phyloP scores from a whole-genome alignment of 2,888 invertebrate species.

The Silvanus unidentatus region DNA sequence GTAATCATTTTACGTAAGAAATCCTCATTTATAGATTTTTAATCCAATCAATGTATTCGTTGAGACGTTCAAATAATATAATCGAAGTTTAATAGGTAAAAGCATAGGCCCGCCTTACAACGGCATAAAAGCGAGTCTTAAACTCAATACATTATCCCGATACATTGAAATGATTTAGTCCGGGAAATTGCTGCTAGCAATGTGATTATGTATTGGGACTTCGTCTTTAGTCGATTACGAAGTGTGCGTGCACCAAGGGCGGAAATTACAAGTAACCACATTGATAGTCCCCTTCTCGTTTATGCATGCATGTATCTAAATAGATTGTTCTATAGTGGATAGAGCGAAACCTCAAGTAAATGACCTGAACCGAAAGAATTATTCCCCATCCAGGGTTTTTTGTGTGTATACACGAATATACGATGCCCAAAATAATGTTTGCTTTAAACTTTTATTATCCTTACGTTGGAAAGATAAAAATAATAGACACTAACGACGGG shows the following conservation, averaged over 20 bases:
- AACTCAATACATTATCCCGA: constrained; percentile 17
- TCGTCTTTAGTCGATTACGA: constrained; percentile 26
- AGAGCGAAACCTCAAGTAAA: too few species aligned
- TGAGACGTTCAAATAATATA: too few species aligned
- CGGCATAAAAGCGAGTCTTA: background rate
- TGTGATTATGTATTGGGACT: constrained; percentile 33
- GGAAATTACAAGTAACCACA: constrained; percentile 28
- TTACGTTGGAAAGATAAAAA: too few species aligned
- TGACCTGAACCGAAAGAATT: too few species aligned
- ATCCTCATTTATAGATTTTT: background rate
- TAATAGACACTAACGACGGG: too few species aligned
- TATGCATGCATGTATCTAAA: constrained; percentile 11
- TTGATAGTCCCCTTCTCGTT: constrained; percentile 21
- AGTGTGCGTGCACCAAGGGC: constrained; percentile 16
- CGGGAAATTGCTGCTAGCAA: constrained; percentile 35
- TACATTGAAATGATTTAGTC: constrained; percentile 35
- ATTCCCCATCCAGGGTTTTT: too few species aligned
- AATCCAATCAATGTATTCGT: background rate
- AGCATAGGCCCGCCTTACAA: too few species aligned
- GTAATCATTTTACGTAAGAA: background rate
- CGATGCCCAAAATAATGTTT: too few species aligned
- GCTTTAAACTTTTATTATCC: too few species aligned
- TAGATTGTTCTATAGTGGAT: too few species aligned
- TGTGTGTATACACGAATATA: too few species aligned
- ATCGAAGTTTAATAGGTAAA: too few species aligned